Percentiles rank a stretch among this genome's conserved stretches.
Evolutionary conservation across 2,797 vertebrate species (phyloP).

Genomic region (Loriculus beryllinus): DNA sequence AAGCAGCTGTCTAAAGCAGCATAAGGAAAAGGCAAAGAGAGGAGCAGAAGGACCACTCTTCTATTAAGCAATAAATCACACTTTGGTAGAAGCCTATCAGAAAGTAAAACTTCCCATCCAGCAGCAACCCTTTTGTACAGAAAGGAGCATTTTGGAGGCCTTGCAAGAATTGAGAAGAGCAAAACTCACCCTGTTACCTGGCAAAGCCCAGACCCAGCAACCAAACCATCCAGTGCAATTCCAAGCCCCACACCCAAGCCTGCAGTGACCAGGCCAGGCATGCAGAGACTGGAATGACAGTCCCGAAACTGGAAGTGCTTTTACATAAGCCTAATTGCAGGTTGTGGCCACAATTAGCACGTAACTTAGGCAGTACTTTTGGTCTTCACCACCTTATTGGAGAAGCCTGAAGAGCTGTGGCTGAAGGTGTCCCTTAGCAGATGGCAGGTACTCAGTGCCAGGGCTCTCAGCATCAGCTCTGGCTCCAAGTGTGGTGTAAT

Average conservation of each 20-base stretch:
- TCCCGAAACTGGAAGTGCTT: neutral
- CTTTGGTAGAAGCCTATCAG: neutral
- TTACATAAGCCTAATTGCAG: neutral
- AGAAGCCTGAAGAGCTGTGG: neutral
- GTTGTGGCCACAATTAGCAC: neutral
- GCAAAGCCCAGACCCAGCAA: neutral
- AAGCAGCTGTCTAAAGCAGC: neutral
- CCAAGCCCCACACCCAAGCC: neutral
- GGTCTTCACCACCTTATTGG: neutral
- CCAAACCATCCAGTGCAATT: neutral
- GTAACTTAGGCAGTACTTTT: neutral
- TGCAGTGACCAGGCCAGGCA: neutral
- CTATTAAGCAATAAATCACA: neutral
- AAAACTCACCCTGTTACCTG: neutral
- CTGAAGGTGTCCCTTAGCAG: constrained; percentile 7
- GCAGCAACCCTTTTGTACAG: neutral
- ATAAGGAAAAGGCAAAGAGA: neutral
- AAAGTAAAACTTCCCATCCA: neutral
- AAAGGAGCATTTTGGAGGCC: neutral
- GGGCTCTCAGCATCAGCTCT: neutral
- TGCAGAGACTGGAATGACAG: neutral
- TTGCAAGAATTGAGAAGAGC: neutral
- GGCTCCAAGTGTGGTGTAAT: neutral
- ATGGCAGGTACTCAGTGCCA: neutral
- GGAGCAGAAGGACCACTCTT: neutral